These are phyloP conservation scores for Scaptomyza parva DNA, from an alignment of 2,888 invertebrate species.

Conservation along the genomic window DNA sequence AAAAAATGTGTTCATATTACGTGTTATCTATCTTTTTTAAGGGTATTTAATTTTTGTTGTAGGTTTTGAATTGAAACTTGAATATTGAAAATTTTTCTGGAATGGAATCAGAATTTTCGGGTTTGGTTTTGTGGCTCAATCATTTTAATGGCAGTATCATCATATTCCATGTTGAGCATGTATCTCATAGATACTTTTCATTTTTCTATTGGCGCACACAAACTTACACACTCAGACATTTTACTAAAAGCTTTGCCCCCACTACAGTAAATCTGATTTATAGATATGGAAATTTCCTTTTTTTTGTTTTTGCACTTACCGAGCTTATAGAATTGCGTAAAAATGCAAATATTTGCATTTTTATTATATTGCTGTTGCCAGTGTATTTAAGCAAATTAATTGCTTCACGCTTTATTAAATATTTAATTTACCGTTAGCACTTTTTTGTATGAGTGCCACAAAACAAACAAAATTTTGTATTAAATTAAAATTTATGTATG, in stretches of 20 bases:
- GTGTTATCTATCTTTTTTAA: neutral
- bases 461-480: slow-evolving; percentile 16
- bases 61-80: slow-evolving; percentile 5
- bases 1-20: neutral
- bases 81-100: slow-evolving; percentile 58
- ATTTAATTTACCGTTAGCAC: slow-evolving; percentile 25
- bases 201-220: slow-evolving; percentile 1
- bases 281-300: slow-evolving; percentile 11
- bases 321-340: slow-evolving; percentile 8
- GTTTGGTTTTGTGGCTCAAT: slow-evolving; percentile 72
- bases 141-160: slow-evolving; percentile 73
- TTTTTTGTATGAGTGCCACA: slow-evolving; percentile 3
- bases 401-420: slow-evolving; percentile 31
- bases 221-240: neutral
- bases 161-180: slow-evolving; percentile 61
- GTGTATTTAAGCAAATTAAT: slow-evolving; percentile 37
- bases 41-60: slow-evolving; percentile 15
- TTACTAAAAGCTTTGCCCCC: slow-evolving; percentile 19
- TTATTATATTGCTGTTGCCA: slow-evolving; percentile 5
- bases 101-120: slow-evolving; percentile 60
- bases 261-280: slow-evolving; percentile 29
- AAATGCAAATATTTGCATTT: slow-evolving; percentile 31
- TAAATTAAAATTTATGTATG: slow-evolving; percentile 17
- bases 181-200: slow-evolving; percentile 35
- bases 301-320: slow-evolving; percentile 11